Evolutionary conservation across 2,113 vertebrate genomes (phyloP), one percentile per base, ranked within the genome.

Genomic region (Oncorhynchus tshawytscha): DNA sequence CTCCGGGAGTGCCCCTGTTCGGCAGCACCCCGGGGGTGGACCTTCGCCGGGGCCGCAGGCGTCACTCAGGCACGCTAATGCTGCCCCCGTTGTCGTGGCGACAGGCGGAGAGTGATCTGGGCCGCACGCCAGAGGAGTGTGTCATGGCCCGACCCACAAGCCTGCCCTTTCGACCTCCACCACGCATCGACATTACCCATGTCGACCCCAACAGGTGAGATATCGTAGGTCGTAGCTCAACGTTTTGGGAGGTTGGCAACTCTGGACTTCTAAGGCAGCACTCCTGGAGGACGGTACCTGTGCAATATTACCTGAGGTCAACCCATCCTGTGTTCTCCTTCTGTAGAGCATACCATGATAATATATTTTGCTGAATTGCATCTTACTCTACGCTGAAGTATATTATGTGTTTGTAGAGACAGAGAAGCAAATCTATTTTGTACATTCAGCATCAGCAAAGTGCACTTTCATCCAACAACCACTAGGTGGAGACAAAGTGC

Each of bases 131-230:
- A 0, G 96, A 98, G 25, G 94, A 94, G 24, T 95, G 96, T 29
- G 74, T 88, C 0, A 80, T 95, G 73, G 92, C 93, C 69, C 91
- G 93, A 3, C 97, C 97, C 0, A 98, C 97, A 2, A 96, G 95
- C 0, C 91, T 99, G 67, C 93, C 96, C 45, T 86, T 99, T 82
- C 7, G 80, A 1, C 87, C 92, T 0, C 94, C 95, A 9, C 97
- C 97, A 0, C 96, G 95, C 78, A 99, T 99, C 8, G 95, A 96
- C 27, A 97, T 99, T 85, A 99, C 97, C 7, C 78, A 93, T 2
- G 97, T 94, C 2, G 93, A 95, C 77, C 94, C 95, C 0, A 94
- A 97, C 87, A 92, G 96, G 97, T 98, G 75, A 88, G 94, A 87
- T 18, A 4, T 16, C 51, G 39, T 11, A 45, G 39, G 39, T 45